phyloP scores from a whole-genome alignment of 2,113 vertebrate species.

The Ginglymostoma cirratum region DNA sequence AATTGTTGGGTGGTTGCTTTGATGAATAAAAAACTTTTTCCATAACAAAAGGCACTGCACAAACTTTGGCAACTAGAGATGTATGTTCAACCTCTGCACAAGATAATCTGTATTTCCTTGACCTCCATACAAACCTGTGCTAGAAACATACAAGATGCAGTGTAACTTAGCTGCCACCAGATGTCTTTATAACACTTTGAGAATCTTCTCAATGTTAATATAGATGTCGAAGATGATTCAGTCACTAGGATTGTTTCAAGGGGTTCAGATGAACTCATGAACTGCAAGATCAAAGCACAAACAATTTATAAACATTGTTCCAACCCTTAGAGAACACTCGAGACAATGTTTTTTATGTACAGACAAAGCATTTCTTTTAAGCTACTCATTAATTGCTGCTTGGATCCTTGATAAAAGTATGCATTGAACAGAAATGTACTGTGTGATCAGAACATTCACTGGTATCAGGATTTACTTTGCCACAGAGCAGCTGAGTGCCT shows the following conservation, averaged over 20 bases:
- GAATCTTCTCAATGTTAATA: not conserved
- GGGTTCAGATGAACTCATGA: not conserved
- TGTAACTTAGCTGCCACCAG: slow-evolving; percentile 17
- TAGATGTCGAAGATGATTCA: not conserved
- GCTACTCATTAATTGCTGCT: not conserved
- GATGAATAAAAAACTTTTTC: not conserved
- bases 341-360: not conserved
- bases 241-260: not conserved
- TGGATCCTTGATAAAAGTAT: not conserved
- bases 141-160: not conserved
- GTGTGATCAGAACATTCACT: not conserved
- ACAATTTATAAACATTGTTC: not conserved
- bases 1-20: not conserved
- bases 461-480: not conserved
- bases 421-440: not conserved
- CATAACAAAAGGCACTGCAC: not conserved
- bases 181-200: slow-evolving; percentile 33
- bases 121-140: not conserved
- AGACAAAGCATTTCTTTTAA: not conserved
- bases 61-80: not conserved
- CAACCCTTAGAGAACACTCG: not conserved
- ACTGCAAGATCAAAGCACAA: slow-evolving; percentile 11
- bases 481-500: not conserved
- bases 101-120: not conserved
- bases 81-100: not conserved